A percentile compares a stretch with the other conserved stretches of the same genome.
These are phyloP conservation scores for Epistrophe eligans DNA, from an alignment of 2,888 invertebrate genomes.

Conservation along the genomic window DNA sequence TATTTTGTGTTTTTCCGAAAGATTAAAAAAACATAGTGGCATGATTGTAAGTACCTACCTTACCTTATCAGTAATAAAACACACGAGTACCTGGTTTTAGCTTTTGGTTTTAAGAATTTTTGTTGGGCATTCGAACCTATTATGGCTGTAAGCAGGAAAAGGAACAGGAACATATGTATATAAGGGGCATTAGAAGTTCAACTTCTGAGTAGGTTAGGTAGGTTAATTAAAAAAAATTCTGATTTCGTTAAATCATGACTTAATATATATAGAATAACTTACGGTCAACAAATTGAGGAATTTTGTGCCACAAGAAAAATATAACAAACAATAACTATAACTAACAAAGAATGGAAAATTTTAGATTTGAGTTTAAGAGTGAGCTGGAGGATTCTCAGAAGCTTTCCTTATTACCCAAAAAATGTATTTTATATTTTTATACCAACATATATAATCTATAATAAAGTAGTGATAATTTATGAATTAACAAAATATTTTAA, in stretches of 20 bases:
- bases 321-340: neutral
- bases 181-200: neutral
- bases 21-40: neutral
- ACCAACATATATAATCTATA: too few relatives aligned
- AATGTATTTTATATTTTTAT: too few relatives aligned
- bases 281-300: neutral
- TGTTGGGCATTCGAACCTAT: neutral
- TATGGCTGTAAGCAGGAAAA: neutral
- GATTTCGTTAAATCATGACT: neutral
- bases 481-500: too few relatives aligned
- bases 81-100: neutral
- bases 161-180: too few relatives aligned
- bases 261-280: neutral
- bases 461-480: too few relatives aligned
- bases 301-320: neutral
- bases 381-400: too few relatives aligned
- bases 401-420: too few relatives aligned
- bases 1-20: neutral
- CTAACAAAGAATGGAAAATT: neutral
- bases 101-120: neutral
- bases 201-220: neutral
- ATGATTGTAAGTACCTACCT: neutral
- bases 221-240: neutral
- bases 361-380: neutral
- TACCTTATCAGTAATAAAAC: neutral